Conservation (phyloP, 1,140 invertebrate species). For the Pomacea maculata region DNA sequence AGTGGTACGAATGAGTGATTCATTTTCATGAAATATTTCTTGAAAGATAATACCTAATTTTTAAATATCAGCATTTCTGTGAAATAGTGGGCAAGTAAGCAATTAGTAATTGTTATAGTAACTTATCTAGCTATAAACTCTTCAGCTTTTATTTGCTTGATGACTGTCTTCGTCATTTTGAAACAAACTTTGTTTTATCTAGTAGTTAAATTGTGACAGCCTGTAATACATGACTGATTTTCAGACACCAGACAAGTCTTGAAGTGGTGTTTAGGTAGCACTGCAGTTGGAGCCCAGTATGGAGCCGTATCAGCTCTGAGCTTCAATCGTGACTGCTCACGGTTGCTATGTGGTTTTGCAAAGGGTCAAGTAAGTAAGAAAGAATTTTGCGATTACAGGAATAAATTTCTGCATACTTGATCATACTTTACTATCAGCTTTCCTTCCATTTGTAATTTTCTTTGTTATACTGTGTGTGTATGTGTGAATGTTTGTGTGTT, state of each 20-base stretch:
- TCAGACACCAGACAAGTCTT: slow-evolving; percentile 69
- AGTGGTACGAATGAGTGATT: too few relatives aligned
- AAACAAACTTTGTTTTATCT: too few relatives aligned
- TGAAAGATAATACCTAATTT: too few relatives aligned
- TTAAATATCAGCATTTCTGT: too few relatives aligned
- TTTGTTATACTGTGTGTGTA: neutral
- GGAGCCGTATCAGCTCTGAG: slow-evolving; percentile 81
- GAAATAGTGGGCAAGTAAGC: too few relatives aligned
- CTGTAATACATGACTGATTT: neutral
- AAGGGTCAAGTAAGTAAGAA: slow-evolving; percentile 75
- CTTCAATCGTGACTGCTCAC: slow-evolving; percentile 86
- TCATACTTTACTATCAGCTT: neutral
- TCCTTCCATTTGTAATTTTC: neutral
- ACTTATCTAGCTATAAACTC: too few relatives aligned
- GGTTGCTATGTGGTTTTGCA: slow-evolving; percentile 87
- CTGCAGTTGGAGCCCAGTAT: slow-evolving; percentile 72
- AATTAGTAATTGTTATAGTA: too few relatives aligned
- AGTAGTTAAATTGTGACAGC: too few relatives aligned
- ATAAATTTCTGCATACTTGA: neutral
- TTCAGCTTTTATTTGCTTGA: too few relatives aligned
- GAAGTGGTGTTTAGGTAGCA: slow-evolving; percentile 78
- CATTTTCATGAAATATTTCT: too few relatives aligned
- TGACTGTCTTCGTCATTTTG: too few relatives aligned
- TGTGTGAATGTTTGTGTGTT: neutral
- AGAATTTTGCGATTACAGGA: too few relatives aligned